Conservation (phyloP, 2,888 invertebrate genomes). For the Stenodera caucasica region DNA sequence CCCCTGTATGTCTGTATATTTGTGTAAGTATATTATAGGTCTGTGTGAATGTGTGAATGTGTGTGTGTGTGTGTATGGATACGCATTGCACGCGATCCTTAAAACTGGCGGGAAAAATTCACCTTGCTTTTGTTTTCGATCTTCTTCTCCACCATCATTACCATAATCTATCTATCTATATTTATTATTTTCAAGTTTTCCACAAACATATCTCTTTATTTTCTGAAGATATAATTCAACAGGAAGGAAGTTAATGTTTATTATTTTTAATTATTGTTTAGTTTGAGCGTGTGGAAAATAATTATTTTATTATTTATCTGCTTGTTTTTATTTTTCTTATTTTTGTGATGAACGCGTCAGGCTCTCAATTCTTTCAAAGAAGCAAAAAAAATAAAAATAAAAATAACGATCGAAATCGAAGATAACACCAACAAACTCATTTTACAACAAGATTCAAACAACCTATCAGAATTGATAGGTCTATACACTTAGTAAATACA, state of each 20-base stretch:
- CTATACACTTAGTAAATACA: not conserved
- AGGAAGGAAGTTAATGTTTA: slow-evolving; percentile 48
- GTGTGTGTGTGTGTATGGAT: slow-evolving; percentile 39
- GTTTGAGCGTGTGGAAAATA: slow-evolving; percentile 40
- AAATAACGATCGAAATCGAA: not conserved
- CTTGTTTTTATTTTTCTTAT: not conserved
- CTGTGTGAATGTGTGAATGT: slow-evolving; percentile 25
- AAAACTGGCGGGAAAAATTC: slow-evolving; percentile 49
- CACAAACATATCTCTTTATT: not conserved
- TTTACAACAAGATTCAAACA: not conserved
- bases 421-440: not conserved
- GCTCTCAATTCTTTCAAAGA: no score
- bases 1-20: slow-evolving; percentile 42
- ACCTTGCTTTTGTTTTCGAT: slow-evolving; percentile 30
- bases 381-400: not conserved
- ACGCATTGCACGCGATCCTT: slow-evolving; percentile 49
- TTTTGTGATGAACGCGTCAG: no score
- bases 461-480: slow-evolving; percentile 4
- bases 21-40: slow-evolving; percentile 23
- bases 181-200: not conserved
- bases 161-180: not conserved
- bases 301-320: slow-evolving; percentile 22
- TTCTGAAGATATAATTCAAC: slow-evolving; percentile 17
- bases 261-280: slow-evolving; percentile 44
- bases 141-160: slow-evolving; percentile 32